Conservation (phyloP, 2,888 invertebrate genomes). For the Allolobophora icterica region DNA sequence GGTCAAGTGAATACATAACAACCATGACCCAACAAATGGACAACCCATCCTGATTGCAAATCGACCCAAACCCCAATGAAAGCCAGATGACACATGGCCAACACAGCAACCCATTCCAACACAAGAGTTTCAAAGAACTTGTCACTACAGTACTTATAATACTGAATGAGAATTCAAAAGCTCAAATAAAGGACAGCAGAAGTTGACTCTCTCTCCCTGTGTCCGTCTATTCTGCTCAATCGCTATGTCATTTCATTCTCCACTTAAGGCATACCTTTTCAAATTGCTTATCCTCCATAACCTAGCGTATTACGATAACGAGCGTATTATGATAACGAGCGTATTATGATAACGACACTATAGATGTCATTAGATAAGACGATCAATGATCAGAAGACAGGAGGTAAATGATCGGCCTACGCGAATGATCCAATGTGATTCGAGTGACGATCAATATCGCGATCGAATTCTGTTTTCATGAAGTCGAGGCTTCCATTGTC, state of each 20-base stretch:
- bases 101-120: background rate
- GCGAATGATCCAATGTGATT: constrained; percentile 77
- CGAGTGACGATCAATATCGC: constrained; percentile 75
- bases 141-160: background rate
- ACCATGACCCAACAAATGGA: too few relatives aligned
- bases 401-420: background rate
- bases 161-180: background rate
- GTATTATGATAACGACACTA: too few relatives aligned
- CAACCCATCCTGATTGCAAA: too few relatives aligned
- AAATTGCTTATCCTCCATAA: too few relatives aligned
- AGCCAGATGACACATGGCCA: background rate
- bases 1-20: too few relatives aligned
- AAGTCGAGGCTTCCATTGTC: constrained; percentile 82
- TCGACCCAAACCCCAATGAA: background rate
- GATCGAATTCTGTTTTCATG: constrained; percentile 77
- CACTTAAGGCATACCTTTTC: too few relatives aligned
- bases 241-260: too few relatives aligned
- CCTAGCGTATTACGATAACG: too few relatives aligned
- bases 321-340: too few relatives aligned
- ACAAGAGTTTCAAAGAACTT: background rate
- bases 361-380: too few relatives aligned
- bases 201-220: background rate
- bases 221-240: too few relatives aligned
- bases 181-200: background rate
- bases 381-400: background rate